Evolutionary conservation across 2,113 vertebrate species (phyloP).

Genomic region (Lophotis ruficrista): DNA sequence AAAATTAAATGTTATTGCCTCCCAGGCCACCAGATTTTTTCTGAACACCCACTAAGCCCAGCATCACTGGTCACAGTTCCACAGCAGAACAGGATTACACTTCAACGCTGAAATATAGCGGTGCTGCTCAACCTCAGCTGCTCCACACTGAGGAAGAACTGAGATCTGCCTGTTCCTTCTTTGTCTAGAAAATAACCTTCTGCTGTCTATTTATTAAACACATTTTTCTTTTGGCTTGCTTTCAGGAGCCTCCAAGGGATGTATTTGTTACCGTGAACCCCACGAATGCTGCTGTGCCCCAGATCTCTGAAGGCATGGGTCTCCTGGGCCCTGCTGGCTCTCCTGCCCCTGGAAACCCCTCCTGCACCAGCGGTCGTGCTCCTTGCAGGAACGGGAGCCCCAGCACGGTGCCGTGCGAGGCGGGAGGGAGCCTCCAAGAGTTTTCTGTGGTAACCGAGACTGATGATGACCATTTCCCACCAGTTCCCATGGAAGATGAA

Average conservation of each 20-base stretch:
- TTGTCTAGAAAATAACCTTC: not conserved
- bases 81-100: not conserved
- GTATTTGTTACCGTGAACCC: not conserved
- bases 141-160: not conserved
- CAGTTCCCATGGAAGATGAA: constrained; percentile 75
- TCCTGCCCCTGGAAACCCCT: not conserved
- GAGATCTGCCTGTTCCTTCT: not conserved
- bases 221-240: not conserved
- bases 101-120: not conserved
- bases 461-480: constrained; percentile 31
- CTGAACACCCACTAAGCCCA: not conserved
- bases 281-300: not conserved
- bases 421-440: not conserved
- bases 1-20: not conserved
- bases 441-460: constrained; percentile 12
- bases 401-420: not conserved
- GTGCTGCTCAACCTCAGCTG: not conserved
- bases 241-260: constrained; percentile 53
- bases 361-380: not conserved
- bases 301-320: not conserved
- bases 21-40: not conserved
- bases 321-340: constrained; percentile 59
- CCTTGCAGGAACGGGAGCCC: not conserved
- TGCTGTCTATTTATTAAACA: not conserved
- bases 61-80: not conserved